phyloP scores from a whole-genome alignment of 1,140 invertebrate genomes.

The Drosophila sturtevanti region DNA sequence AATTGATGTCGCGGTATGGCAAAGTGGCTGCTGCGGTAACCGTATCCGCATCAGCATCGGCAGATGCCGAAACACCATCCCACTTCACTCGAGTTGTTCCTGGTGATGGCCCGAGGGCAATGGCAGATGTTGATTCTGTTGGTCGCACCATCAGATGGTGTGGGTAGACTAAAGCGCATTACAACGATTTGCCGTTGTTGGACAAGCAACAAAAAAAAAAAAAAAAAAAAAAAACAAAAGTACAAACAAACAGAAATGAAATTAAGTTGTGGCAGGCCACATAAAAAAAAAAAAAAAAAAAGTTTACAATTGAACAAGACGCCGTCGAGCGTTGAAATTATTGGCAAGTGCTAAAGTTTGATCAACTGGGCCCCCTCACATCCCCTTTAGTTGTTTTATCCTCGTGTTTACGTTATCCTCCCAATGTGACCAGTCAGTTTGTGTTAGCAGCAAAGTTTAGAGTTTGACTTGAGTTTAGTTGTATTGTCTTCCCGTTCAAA shows the following conservation, averaged over 20 bases:
- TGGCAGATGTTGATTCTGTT: conserved; percentile 2
- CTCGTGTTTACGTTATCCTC: conserved; percentile 45
- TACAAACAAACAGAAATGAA: conserved; percentile 30
- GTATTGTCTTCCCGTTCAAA: conserved; percentile 21
- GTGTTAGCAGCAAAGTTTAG: conserved; percentile 32
- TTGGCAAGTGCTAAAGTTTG: conserved; percentile 74
- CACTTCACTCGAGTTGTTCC: conserved; percentile 10
- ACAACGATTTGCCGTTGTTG: conserved; percentile 52
- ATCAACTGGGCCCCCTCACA: conserved; percentile 55
- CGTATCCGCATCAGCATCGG: neutral
- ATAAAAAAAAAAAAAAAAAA: conserved; percentile 52
- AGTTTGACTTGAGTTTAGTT: conserved; percentile 52
- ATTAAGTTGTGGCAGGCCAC: conserved; percentile 39
- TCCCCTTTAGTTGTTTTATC: conserved; percentile 40
- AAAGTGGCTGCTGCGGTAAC: conserved; percentile 30
- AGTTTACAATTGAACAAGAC: conserved; percentile 73
- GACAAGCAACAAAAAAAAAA: conserved; percentile 34
- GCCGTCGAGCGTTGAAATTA: conserved; percentile 75
- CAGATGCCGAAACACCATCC: neutral
- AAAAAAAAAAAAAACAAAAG: conserved; percentile 18
- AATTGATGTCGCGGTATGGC: conserved; percentile 74
- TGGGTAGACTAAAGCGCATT: conserved; percentile 74
- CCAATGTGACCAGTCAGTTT: conserved; percentile 14
- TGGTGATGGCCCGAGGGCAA: conserved; percentile 20
- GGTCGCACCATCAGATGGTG: conserved; percentile 78